Evolutionary conservation across 2,888 invertebrate species (phyloP).

Genomic region (Synanthedon myopaeformis): DNA sequence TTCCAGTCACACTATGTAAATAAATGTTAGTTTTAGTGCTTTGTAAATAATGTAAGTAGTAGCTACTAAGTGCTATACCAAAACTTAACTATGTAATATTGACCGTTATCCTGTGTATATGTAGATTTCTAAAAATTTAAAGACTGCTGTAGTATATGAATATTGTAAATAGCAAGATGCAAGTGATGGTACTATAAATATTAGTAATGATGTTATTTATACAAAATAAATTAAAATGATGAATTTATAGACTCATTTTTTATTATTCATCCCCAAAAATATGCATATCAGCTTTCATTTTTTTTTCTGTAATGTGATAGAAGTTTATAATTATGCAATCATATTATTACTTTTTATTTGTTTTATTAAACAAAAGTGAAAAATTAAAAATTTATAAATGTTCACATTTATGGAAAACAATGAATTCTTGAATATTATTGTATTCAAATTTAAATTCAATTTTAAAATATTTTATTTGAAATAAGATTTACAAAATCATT

Average conservation of each 20-base stretch:
- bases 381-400: too few species aligned
- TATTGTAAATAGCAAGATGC: conserved; percentile 66
- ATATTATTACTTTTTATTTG: too few species aligned
- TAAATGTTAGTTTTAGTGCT: conserved; percentile 44
- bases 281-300: not conserved
- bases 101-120: conserved; percentile 67
- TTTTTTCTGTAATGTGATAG: too few species aligned
- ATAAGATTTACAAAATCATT: too few species aligned
- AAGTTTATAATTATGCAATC: too few species aligned
- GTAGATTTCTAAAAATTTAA: conserved; percentile 63
- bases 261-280: conserved; percentile 18
- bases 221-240: conserved; percentile 61
- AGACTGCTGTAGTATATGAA: conserved; percentile 72
- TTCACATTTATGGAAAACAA: too few species aligned
- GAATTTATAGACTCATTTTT: conserved; percentile 50
- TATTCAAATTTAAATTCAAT: too few species aligned
- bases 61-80: conserved; percentile 65
- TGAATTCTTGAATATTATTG: too few species aligned
- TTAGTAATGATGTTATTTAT: conserved; percentile 67
- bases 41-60: conserved; percentile 67
- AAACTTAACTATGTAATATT: conserved; percentile 64
- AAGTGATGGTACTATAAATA: conserved; percentile 68
- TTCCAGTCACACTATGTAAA: conserved; percentile 60
- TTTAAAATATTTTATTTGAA: too few species aligned
- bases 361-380: too few species aligned